These are phyloP conservation scores for Limnodromus scolopaceus DNA, from an alignment of 2,797 vertebrate species.

Conservation along the genomic window DNA sequence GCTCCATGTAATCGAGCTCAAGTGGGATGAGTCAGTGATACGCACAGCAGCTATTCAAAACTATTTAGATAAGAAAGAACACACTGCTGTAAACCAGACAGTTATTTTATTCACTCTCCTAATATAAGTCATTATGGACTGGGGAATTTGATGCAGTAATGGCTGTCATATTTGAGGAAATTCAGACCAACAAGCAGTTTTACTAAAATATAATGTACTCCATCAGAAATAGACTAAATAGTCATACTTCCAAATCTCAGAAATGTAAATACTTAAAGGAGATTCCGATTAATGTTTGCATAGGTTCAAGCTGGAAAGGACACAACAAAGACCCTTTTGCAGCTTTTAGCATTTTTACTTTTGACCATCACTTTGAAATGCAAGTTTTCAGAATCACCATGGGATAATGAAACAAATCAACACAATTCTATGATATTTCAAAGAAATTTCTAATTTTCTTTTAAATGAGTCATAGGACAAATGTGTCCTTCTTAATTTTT, in stretches of 20 bases:
- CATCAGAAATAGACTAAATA: not conserved
- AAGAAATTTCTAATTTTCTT: not conserved
- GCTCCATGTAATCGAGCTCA: not conserved
- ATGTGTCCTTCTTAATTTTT: not conserved
- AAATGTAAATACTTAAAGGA: not conserved
- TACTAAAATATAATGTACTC: not conserved
- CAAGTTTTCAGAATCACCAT: not conserved
- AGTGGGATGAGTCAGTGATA: not conserved
- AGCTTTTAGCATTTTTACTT: not conserved
- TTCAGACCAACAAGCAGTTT: not conserved
- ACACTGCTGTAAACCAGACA: not conserved
- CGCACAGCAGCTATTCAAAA: not conserved
- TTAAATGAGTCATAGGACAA: not conserved
- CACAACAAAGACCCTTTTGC: not conserved
- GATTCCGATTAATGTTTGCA: not conserved
- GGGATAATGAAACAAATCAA: not conserved
- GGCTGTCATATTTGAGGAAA: not conserved
- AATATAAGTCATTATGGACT: not conserved
- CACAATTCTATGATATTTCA: not conserved
- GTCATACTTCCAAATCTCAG: not conserved
- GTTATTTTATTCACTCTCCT: not conserved
- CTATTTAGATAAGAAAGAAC: not conserved
- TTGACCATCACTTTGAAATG: not conserved
- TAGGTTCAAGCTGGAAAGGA: not conserved
- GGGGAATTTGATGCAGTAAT: not conserved